These are phyloP conservation scores for Plecotus auritus DNA, from an alignment of 2,113 vertebrate species.

Conservation along the genomic window DNA sequence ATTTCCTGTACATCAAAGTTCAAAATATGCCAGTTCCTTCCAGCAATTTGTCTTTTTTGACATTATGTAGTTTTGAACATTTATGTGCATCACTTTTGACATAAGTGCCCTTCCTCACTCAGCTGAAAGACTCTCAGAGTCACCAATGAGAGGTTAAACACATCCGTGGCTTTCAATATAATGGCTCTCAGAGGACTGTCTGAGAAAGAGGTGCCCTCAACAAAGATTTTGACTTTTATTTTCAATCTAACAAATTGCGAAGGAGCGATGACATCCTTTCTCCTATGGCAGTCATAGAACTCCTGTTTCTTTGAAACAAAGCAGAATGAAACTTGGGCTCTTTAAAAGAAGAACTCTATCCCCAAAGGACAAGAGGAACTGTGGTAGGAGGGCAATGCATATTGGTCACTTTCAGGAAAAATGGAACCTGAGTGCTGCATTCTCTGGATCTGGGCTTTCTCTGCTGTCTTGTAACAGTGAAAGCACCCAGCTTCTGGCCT, in stretches of 20 bases:
- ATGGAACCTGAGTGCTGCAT: fast-evolving
- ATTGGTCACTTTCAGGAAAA: not conserved
- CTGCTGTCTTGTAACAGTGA: not conserved
- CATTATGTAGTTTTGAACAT: not conserved
- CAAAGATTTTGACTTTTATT: not conserved
- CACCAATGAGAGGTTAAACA: not conserved
- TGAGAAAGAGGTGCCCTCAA: not conserved
- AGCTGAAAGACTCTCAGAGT: not conserved
- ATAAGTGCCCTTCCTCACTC: not conserved
- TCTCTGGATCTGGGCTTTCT: too few relatives aligned
- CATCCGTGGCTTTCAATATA: not conserved
- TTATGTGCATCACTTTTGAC: not conserved
- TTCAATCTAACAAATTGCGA: not conserved
- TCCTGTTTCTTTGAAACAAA: not conserved
- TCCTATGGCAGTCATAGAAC: not conserved
- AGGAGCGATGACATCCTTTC: not conserved
- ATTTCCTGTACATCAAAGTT: slow-evolving; percentile 18
- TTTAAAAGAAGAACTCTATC: not conserved
- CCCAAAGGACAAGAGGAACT: not conserved
- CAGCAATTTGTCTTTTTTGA: not conserved
- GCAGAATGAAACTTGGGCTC: not conserved
- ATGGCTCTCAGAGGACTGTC: not conserved
- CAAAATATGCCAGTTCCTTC: not conserved
- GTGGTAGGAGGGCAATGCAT: fast-evolving
- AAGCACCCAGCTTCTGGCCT: not conserved